Evolutionary conservation across 2,888 invertebrate genomes (phyloP).

Genomic region (Mantis religiosa): DNA sequence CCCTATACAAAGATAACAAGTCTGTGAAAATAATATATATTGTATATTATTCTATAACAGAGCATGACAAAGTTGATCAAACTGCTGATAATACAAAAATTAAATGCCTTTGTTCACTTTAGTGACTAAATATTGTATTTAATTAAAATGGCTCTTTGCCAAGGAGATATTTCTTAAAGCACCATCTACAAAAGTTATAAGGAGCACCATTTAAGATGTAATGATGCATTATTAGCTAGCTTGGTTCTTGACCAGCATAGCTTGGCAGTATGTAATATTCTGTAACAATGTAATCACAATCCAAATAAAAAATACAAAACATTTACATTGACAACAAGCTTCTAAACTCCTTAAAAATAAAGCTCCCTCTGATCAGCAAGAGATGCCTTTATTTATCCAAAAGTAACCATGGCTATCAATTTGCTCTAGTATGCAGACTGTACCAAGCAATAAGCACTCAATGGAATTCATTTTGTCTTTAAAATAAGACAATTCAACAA

Average conservation of each 20-base stretch:
- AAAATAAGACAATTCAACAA: background rate
- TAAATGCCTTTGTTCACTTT: background rate
- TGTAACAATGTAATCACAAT: conserved; percentile 1
- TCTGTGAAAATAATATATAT: background rate
- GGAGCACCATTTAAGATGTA: background rate
- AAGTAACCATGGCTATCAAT: background rate
- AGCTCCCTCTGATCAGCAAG: background rate
- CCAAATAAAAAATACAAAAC: conserved; percentile 9
- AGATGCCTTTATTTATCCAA: background rate
- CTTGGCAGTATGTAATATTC: background rate
- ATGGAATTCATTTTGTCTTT: background rate
- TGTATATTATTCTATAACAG: background rate
- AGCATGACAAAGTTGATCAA: background rate
- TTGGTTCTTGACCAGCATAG: background rate
- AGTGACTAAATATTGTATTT: background rate
- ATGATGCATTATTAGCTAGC: background rate
- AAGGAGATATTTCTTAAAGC: background rate
- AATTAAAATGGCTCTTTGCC: background rate
- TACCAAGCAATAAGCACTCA: background rate
- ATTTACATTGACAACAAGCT: background rate
- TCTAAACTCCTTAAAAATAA: background rate
- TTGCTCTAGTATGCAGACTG: background rate
- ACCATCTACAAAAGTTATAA: background rate
- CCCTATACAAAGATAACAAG: background rate
- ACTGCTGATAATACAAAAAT: background rate